A percentile compares a stretch with the other conserved stretches of the same genome.
phyloP scores from a whole-genome alignment of 2,797 vertebrate genomes.

The Hydrolagus colliei region DNA sequence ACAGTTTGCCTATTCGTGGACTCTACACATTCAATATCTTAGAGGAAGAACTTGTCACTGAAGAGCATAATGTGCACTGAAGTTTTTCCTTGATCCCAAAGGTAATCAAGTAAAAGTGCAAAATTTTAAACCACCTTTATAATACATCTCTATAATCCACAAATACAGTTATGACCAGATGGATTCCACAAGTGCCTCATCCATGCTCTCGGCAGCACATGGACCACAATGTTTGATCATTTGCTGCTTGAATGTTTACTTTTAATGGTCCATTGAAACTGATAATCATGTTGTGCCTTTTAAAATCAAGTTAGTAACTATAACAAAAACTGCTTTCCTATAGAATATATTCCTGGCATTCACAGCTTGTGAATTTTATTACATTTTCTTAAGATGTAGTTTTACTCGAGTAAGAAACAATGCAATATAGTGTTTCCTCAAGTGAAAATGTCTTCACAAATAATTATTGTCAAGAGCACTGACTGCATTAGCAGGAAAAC shows the following conservation, averaged over 20 bases:
- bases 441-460: too few relatives aligned
- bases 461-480: too few relatives aligned
- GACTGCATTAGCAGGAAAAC: too few relatives aligned
- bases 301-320: neutral
- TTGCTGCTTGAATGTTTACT: too few relatives aligned
- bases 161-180: neutral
- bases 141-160: neutral
- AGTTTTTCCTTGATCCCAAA: neutral
- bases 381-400: too few relatives aligned
- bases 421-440: too few relatives aligned
- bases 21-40: too few relatives aligned
- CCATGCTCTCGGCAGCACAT: neutral
- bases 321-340: neutral
- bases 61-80: neutral
- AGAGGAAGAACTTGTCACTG: neutral
- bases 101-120: neutral
- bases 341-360: neutral
- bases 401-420: too few relatives aligned
- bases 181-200: neutral
- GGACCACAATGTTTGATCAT: constrained; percentile 4
- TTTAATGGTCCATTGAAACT: neutral
- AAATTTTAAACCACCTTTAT: neutral
- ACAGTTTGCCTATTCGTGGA: too few relatives aligned
- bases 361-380: too few relatives aligned
- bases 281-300: neutral